A percentile compares a stretch with the other conserved stretches of the same genome.
These are phyloP conservation scores for Zophobas atratus DNA, from an alignment of 1,140 invertebrate genomes.

Conservation along the genomic window DNA sequence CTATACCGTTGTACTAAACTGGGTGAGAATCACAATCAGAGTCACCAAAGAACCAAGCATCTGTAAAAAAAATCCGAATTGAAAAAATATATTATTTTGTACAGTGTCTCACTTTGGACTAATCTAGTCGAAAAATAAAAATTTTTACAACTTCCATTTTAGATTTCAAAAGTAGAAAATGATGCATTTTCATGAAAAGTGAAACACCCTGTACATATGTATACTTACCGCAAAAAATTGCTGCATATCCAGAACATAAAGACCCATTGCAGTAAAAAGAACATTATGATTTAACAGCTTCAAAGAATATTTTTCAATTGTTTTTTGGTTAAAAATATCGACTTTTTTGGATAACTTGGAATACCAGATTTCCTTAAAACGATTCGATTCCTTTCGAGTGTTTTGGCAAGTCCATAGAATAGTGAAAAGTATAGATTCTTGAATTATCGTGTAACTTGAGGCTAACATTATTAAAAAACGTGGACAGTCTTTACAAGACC, in stretches of 20 bases:
- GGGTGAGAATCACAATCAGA: constrained; percentile 4
- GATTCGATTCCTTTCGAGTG: background rate
- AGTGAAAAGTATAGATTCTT: constrained; percentile 3
- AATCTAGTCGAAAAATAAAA: background rate
- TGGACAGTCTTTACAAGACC: background rate
- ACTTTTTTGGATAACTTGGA: constrained; percentile 1
- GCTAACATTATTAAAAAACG: constrained; percentile 15
- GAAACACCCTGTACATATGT: too few relatives aligned
- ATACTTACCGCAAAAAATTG: constrained; percentile 6
- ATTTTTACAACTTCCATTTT: background rate
- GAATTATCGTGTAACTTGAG: constrained; percentile 12
- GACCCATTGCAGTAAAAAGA: constrained; percentile 14
- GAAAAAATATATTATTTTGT: constrained; percentile 3
- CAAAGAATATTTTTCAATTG: constrained; percentile 1
- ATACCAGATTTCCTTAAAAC: constrained; percentile 12
- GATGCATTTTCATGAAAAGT: too few relatives aligned
- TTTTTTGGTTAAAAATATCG: background rate
- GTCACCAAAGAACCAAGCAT: constrained; percentile 8
- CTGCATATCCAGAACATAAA: constrained; percentile 11
- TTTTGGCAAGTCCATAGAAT: constrained; percentile 10
- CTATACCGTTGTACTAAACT: constrained; percentile 11
- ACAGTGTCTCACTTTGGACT: background rate
- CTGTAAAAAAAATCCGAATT: constrained; percentile 11
- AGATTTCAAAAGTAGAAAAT: too few relatives aligned
- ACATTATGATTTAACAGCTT: background rate